Percentiles rank a stretch among this genome's conserved stretches.
Conservation (phyloP, 2,113 vertebrate species). For the Cyprichromis sp. region DNA sequence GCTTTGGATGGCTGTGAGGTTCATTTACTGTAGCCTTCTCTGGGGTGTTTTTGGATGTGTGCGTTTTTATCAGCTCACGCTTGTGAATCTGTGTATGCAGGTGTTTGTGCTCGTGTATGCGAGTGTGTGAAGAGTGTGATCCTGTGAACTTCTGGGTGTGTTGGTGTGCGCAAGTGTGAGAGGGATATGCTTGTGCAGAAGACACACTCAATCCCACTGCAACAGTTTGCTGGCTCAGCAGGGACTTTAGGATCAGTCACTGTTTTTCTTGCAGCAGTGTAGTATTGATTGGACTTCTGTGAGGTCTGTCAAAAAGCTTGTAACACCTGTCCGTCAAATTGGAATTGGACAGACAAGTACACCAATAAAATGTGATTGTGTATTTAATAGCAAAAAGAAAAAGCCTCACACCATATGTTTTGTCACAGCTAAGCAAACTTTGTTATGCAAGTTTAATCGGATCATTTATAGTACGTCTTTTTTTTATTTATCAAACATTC, state of each 20-base stretch:
- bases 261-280: conserved; percentile 31
- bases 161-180: background rate
- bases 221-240: conserved; percentile 58
- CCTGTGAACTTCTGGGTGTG: background rate
- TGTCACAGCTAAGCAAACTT: background rate
- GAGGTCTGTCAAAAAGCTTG: conserved; percentile 43
- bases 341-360: background rate
- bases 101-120: conserved; percentile 29
- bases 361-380: background rate
- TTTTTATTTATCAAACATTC: background rate
- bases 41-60: conserved; percentile 30
- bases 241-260: conserved; percentile 47
- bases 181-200: conserved; percentile 8
- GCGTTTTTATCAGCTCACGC: conserved; percentile 6
- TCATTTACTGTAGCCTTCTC: conserved; percentile 62
- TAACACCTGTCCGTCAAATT: conserved; percentile 41
- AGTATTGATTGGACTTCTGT: conserved; percentile 39
- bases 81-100: conserved; percentile 23
- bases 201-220: conserved; percentile 14
- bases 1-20: conserved; percentile 53
- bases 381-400: background rate
- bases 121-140: background rate
- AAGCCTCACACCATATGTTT: background rate
- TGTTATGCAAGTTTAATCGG: background rate
- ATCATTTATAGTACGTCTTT: background rate